Evolutionary conservation across 92 coral and sea anemone genomes (phyloP).

Genomic region (Diadumene lineata): DNA sequence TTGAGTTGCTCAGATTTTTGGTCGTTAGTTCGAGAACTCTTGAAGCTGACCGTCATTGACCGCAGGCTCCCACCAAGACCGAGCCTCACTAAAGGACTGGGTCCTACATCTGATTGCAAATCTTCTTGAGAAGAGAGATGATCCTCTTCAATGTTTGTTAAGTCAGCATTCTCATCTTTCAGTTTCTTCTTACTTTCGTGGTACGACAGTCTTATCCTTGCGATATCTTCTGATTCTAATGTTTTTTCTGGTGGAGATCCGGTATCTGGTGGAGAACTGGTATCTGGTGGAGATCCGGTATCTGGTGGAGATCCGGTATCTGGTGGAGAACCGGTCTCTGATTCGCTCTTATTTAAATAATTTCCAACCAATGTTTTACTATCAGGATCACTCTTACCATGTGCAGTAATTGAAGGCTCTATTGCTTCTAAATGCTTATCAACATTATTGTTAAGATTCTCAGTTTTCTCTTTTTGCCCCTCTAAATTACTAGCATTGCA

Average conservation of each 20-base stretch:
- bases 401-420: background rate
- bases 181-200: constrained; percentile 21
- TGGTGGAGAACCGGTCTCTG: no score
- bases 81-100: constrained; percentile 18
- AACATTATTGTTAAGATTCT: background rate
- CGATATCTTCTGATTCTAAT: constrained; percentile 8
- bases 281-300: no score
- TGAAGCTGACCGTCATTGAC: constrained; percentile 28
- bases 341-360: no score
- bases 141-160: background rate
- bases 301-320: no score
- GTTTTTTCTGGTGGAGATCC: background rate
- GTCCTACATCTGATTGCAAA: background rate
- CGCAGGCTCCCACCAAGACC: constrained; percentile 30
- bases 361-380: no score
- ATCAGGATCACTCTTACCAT: no score
- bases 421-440: background rate
- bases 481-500: background rate
- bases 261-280: no score
- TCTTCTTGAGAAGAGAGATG: background rate
- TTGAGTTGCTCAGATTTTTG: background rate
- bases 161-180: constrained; percentile 10
- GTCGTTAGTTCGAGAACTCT: constrained; percentile 10
- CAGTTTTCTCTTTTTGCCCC: background rate
- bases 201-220: constrained; percentile 17